Conservation (phyloP, 2,797 vertebrate genomes). For the Typhlichthys subterraneus region DNA sequence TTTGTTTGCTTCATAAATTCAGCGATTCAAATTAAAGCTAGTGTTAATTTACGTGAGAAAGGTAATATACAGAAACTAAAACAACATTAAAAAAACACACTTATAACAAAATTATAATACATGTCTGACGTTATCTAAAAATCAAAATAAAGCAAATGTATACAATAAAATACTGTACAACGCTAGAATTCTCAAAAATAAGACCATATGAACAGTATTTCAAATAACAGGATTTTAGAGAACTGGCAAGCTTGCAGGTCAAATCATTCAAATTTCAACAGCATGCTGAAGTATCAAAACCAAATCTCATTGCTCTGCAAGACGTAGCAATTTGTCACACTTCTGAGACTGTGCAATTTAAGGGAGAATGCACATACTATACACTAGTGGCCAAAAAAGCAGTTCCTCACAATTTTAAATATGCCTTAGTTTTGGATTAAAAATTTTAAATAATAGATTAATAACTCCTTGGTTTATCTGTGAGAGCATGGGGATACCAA, state of each 20-base stretch:
- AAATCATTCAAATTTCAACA: constrained; percentile 69
- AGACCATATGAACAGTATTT: constrained; percentile 71
- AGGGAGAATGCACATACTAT: constrained; percentile 68
- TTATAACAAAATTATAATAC: constrained; percentile 84
- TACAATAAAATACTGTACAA: constrained; percentile 79
- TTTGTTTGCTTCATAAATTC: constrained; percentile 69
- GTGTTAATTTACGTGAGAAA: constrained; percentile 88
- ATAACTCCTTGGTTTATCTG: constrained; percentile 45
- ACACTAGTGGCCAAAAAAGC: constrained; percentile 71
- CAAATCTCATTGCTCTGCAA: constrained; percentile 70
- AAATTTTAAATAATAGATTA: constrained; percentile 46
- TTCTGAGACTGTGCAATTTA: constrained; percentile 67
- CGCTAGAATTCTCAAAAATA: constrained; percentile 73
- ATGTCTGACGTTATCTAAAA: constrained; percentile 83
- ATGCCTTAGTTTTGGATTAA: constrained; percentile 64
- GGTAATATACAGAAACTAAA: constrained; percentile 88
- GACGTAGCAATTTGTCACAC: constrained; percentile 70
- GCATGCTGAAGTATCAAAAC: constrained; percentile 74
- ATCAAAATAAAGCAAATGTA: constrained; percentile 82
- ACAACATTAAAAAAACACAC: constrained; percentile 86
- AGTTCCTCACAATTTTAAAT: constrained; percentile 69
- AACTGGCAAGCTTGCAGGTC: constrained; percentile 73
- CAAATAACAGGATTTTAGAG: constrained; percentile 68
- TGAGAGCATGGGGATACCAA: constrained; percentile 56
- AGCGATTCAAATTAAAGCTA: constrained; percentile 89